Evolutionary conservation across 2,888 invertebrate genomes (phyloP), one percentile per base, ranked within the genome.

Genomic region (Polydrusus cervinus): DNA sequence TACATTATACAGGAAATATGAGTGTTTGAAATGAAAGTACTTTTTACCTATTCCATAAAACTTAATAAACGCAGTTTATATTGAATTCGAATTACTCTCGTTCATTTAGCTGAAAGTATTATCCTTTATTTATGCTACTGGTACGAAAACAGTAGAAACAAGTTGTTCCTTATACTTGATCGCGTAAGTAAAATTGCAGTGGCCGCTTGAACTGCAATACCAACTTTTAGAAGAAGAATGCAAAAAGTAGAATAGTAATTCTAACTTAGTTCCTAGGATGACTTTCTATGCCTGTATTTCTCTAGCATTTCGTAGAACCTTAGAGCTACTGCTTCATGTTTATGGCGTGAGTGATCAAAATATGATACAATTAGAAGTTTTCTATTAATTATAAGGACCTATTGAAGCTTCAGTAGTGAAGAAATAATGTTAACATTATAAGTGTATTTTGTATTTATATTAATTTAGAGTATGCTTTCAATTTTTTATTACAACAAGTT

Each of bases 231-330:
- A 71, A 43, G 30, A 38, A 47, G 71, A 71, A 64, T 71, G 71
- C 71, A 57, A 62, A 47, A n/a, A 38, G 71, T 71, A 71, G 64
- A 71, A 53, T 53, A 51, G 65, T 11, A 30, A 64, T 47, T 20
- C 45, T 38, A 45, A 67, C 16, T 47, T 53, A 78, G 77, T 69
- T 75, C 60, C 47, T 77, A 82, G 81, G 80, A 79, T 79, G 78
- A 79, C 79, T 70, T 78, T 79, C 79, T 81, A 65, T 83, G 84
- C 84, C 84, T 85, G 84, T 84, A 80, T 81, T 80, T 81, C 80
- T 82, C 80, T 79, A 71, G 82, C 81, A 80, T 82, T 75, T 74
- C 76, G 84, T 84, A 83, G 84, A 80, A 78, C 79, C 81, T 83
- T 81, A 78, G 78, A 79, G 84, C 84, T 83, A 78, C 61, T 83